Base-by-base conservation (phyloP, 2,888 invertebrate genomes). In the Ypsolopha scabrella region DNA sequence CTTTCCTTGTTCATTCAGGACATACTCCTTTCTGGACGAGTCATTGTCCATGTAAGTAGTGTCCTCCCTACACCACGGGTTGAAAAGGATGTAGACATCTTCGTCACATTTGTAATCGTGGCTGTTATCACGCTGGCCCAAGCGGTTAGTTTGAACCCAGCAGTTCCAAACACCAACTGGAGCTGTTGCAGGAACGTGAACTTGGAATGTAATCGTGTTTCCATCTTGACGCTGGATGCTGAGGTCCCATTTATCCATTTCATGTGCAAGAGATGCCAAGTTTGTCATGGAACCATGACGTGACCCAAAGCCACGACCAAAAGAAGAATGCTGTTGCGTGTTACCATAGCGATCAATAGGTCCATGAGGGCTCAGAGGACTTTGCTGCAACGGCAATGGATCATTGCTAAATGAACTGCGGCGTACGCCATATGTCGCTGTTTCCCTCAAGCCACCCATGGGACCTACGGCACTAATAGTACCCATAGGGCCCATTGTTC, bases 11-110 rank as follows among this genome's bases (percentile, higher is more conserved):
- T 93, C 93, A 58, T 91, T 92, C 53, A 90, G 77, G 10, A 93
- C 87, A 65, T 92, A 93, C 72, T 93, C 93, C 49, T 90, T 87
- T 37, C 91, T 80, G 50, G 87, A 88, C 1, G 86, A 80, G 59
- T 92, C 91, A 52, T 90, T 89, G 48, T 90, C 89, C 88, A 93
- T 82, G 72, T 89, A 93, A n/a, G 93, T 93, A 13, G 88, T 72
- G 63, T 94, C 93, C 55, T 91, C 93, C 74, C 87, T 87, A 70
- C 91, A 91, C 92, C 93, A 93, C 1, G 93, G 92, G 68, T 94
- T 94, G 77, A 94, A 94, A 10, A 94, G 75, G 48, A 94, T 82
- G 72, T 92, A 93, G 56, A 94, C 88, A 59, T 92, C 92, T 63
- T 92, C 91, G 53, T 89, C 88, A 57, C 88, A 87, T 75, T 88